Percentiles rank a stretch among this genome's conserved stretches.
Conservation (phyloP, 2,113 vertebrate species). For the Ptilonorhynchus violaceus region DNA sequence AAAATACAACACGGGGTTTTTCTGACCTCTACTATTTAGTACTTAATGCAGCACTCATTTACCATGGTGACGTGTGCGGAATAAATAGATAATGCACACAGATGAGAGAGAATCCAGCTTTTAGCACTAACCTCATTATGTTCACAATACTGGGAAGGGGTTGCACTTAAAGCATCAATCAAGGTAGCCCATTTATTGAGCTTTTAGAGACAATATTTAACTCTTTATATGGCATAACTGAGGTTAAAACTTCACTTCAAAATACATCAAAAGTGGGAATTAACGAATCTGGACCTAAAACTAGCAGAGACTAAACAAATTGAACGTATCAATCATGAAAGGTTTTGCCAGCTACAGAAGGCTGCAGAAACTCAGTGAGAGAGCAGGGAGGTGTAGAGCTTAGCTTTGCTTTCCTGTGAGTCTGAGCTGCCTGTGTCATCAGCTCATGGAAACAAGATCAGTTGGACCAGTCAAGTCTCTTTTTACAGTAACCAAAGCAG, state of each 20-base stretch:
- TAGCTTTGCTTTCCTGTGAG: not conserved
- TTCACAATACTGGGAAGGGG: constrained; percentile 21
- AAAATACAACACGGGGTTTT: not conserved
- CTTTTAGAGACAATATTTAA: constrained; percentile 1
- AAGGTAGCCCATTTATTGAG: constrained; percentile 12
- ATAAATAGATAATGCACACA: constrained; percentile 56
- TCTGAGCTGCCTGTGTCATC: not conserved
- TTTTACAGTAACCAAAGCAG: not conserved
- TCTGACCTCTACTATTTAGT: constrained; percentile 36
- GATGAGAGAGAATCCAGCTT: constrained; percentile 49
- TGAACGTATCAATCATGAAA: not conserved
- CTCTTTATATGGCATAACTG: not conserved
- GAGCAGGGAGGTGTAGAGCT: not conserved
- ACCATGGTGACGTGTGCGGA: not conserved
- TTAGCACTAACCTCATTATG: constrained; percentile 54
- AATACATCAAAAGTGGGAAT: not conserved
- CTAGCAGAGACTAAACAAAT: not conserved
- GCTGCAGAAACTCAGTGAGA: not conserved
- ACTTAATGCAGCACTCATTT: constrained; percentile 48
- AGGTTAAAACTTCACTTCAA: not conserved
- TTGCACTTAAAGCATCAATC: constrained; percentile 47
- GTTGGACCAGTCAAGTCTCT: not conserved
- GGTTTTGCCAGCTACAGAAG: not conserved
- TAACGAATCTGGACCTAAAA: not conserved
- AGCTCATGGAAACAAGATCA: not conserved